Evolutionary conservation across 2,797 vertebrate species (phyloP).

Genomic region (Paedocypris micromegethes): DNA sequence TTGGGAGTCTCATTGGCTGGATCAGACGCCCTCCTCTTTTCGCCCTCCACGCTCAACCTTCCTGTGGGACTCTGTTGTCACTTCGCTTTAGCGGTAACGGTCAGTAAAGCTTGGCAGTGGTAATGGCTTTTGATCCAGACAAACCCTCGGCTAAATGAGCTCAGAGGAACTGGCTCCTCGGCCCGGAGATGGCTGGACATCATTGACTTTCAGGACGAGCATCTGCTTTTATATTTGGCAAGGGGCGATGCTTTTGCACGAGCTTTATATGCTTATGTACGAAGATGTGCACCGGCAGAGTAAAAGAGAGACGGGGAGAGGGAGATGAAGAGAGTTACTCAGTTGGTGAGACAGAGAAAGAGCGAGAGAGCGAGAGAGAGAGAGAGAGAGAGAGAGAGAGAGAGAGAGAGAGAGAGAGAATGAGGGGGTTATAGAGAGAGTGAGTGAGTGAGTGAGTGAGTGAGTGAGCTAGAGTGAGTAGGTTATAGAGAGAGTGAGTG

Average conservation of each 20-base stretch:
- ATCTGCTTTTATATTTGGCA: conserved; percentile 25
- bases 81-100: conserved; percentile 64
- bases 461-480: no score
- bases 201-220: conserved; percentile 39
- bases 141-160: conserved; percentile 62
- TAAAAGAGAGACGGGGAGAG: no score
- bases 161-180: conserved; percentile 37
- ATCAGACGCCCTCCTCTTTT: conserved; percentile 37
- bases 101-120: conserved; percentile 56
- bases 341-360: no score
- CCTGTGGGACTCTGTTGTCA: conserved; percentile 68
- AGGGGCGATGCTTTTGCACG: not conserved
- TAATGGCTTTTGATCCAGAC: conserved; percentile 69
- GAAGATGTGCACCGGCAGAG: no score
- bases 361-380: no score
- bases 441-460: no score
- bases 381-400: no score
- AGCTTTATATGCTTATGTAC: no score
- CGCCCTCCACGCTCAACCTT: conserved; percentile 70
- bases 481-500: no score
- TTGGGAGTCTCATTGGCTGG: conserved; percentile 33
- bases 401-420: no score
- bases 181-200: conserved; percentile 14
- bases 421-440: no score
- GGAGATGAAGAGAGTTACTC: no score